These are phyloP conservation scores for Trilocha varians DNA, from an alignment of 2,888 invertebrate genomes.

Conservation along the genomic window DNA sequence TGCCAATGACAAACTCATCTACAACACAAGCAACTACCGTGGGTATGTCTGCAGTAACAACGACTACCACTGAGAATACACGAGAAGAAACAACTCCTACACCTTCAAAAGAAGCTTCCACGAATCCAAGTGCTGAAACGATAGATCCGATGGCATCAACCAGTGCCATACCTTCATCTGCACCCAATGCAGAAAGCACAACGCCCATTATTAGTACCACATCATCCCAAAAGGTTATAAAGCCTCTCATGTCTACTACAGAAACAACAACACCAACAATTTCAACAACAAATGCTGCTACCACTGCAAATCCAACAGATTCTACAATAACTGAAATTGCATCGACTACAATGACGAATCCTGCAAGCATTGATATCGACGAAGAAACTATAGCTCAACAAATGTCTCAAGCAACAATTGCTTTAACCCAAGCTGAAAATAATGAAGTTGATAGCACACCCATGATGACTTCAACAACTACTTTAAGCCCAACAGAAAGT, in stretches of 20 bases:
- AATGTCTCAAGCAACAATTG: slow-evolving; percentile 21
- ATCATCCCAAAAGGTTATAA: slow-evolving; percentile 12
- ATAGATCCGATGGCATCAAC: slow-evolving; percentile 30
- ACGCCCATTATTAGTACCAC: slow-evolving; percentile 10
- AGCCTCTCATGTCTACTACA: slow-evolving; percentile 4
- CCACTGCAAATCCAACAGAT: slow-evolving; percentile 9
- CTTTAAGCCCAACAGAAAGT: slow-evolving; percentile 8
- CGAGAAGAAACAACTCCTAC: slow-evolving; percentile 24
- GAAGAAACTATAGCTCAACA: slow-evolving; percentile 20
- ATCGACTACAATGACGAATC: slow-evolving; percentile 7
- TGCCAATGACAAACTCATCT: slow-evolving; percentile 1
- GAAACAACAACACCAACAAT: slow-evolving; percentile 1
- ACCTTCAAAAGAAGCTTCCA: slow-evolving; percentile 35
- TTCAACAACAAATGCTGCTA: slow-evolving; percentile 9
- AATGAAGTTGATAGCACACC: slow-evolving; percentile 13
- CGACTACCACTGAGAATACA: slow-evolving; percentile 20
- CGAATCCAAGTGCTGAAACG: slow-evolving; percentile 42
- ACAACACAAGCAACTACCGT: slow-evolving; percentile 8
- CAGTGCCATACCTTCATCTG: slow-evolving; percentile 27
- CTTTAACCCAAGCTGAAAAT: slow-evolving; percentile 16
- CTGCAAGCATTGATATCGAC: slow-evolving; percentile 10
- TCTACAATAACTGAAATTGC: slow-evolving; percentile 5
- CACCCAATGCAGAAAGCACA: slow-evolving; percentile 37
- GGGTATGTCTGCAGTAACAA: slow-evolving; percentile 10
- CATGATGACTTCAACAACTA: slow-evolving; percentile 9